phyloP scores from a whole-genome alignment of 2,888 invertebrate genomes.

The Perithous albicinctus region DNA sequence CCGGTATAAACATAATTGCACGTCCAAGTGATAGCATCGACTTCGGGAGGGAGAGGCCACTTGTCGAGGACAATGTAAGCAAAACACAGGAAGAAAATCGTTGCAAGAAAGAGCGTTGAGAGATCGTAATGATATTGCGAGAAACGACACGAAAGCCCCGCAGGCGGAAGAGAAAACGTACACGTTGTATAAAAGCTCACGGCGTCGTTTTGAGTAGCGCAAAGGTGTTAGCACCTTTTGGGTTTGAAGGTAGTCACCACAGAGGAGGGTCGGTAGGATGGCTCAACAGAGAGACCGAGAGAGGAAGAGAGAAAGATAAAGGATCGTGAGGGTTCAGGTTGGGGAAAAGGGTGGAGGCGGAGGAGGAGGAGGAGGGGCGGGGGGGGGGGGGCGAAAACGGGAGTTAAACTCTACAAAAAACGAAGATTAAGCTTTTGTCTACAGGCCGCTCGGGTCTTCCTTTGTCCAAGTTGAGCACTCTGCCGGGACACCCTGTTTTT shows the following conservation, averaged over 20 bases:
- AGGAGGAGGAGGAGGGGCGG: too few species aligned
- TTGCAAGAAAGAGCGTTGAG: slow-evolving; percentile 1
- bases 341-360: too few species aligned
- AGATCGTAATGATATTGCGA: slow-evolving; percentile 27
- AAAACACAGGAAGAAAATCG: neutral
- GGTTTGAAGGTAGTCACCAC: slow-evolving; percentile 35
- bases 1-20: neutral
- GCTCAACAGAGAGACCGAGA: slow-evolving; percentile 13
- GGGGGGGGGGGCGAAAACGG: slow-evolving; percentile 47
- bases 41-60: neutral
- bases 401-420: slow-evolving; percentile 79
- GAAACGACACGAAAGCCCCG: neutral
- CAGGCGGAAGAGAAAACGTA: slow-evolving; percentile 13
- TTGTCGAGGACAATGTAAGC: neutral
- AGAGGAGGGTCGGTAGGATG: slow-evolving; percentile 9
- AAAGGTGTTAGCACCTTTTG: neutral
- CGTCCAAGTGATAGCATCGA: neutral
- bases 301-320: slow-evolving; percentile 35
- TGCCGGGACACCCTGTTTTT: slow-evolving; percentile 83
- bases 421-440: slow-evolving; percentile 84
- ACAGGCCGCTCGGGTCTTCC: slow-evolving; percentile 77
- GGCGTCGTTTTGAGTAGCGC: slow-evolving; percentile 28
- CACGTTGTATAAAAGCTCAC: slow-evolving; percentile 36
- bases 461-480: slow-evolving; percentile 82
- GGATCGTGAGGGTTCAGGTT: slow-evolving; percentile 15